A percentile compares a stretch with the other conserved stretches of the same genome.
These are phyloP conservation scores for Vicugna pacos DNA, from an alignment of 2,113 vertebrate genomes.

Conservation along the genomic window DNA sequence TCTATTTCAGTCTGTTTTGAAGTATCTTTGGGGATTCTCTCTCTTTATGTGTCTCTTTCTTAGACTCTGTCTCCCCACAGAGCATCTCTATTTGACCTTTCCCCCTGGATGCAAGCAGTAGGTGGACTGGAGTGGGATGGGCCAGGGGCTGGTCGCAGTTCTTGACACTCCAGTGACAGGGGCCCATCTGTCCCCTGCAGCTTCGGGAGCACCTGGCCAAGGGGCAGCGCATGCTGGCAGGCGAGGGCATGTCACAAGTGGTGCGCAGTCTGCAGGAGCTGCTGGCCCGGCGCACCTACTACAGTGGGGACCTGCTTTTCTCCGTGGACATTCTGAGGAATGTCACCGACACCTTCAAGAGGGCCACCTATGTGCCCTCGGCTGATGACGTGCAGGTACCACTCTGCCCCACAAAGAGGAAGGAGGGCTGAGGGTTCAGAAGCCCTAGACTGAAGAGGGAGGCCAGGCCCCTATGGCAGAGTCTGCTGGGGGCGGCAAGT, in stretches of 20 bases:
- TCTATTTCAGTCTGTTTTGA: slow-evolving; percentile 15
- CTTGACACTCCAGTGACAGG: background rate
- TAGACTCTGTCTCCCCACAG: background rate
- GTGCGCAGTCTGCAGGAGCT: slow-evolving; percentile 97
- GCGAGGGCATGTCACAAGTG: slow-evolving; percentile 99
- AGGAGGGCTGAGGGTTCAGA: background rate
- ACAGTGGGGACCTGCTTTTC: slow-evolving; percentile 99
- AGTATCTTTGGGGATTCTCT: background rate
- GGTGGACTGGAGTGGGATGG: slow-evolving; percentile 2
- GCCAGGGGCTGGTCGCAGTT: background rate
- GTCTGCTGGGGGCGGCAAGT: background rate
- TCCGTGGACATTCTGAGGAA: slow-evolving; percentile 99
- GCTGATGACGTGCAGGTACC: slow-evolving; percentile 97
- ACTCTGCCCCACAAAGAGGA: background rate
- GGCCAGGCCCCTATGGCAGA: background rate
- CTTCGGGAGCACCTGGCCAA: slow-evolving; percentile 99
- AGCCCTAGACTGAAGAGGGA: background rate
- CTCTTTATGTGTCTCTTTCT: background rate
- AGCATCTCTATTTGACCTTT: background rate
- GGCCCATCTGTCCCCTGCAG: slow-evolving; percentile 81
- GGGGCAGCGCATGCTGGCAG: slow-evolving; percentile 98
- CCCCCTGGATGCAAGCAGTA: background rate
- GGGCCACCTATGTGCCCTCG: slow-evolving; percentile 98
- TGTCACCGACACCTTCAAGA: slow-evolving; percentile 99
- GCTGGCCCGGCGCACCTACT: slow-evolving; percentile 96